Base-by-base conservation (phyloP, 2,113 vertebrate genomes). In the Cyprinus carpio region DNA sequence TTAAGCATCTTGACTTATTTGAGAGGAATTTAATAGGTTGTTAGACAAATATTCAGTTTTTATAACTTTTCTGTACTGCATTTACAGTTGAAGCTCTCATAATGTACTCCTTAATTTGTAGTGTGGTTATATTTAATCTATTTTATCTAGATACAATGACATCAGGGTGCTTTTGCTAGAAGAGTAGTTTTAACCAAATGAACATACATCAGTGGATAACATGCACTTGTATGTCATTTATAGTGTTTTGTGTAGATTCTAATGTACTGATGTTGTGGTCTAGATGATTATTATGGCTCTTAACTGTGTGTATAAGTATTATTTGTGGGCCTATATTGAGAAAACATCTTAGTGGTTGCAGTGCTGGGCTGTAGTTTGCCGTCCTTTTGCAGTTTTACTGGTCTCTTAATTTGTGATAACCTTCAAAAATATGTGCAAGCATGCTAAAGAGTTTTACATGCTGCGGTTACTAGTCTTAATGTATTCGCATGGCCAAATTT, bases 201-300 rank as follows among this genome's bases (percentile, higher is more conserved):
- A 83, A 83, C 65, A 56, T 27, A 16, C 16, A 75, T 16, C 49
- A 76, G 25, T 81, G n/a, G 40, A 29, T 51, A 72, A 83, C 49
- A 40, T 72, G 81, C 67, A 83, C 81, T 72, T 56, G 81, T 40
- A 58, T 83, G 67, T 71, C 81, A 72, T 74, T 72, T 49, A 18
- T 72, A 9, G 62, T 31, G 43, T 49, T 67, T 25, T 81, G n/a
- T 67, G 16, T 81, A 51, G 40, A 64, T 40, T 64, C n/a, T 43
- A 75, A 75, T 74, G 23, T 20, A 20, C 75, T 76, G 8, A 4
- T 54, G 31, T 11, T 31, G 75, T 54, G 51, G 46, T 18, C 25
- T 31, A 54, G 49, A 31, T 49, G n/a, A 12, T 65, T 4, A 81
- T 31, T 40, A 40, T 81, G 25, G 1, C 15, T 67, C 25, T 65